These are phyloP conservation scores for Variabilichromis moorii DNA, from an alignment of 2,113 vertebrate species.

Conservation along the genomic window DNA sequence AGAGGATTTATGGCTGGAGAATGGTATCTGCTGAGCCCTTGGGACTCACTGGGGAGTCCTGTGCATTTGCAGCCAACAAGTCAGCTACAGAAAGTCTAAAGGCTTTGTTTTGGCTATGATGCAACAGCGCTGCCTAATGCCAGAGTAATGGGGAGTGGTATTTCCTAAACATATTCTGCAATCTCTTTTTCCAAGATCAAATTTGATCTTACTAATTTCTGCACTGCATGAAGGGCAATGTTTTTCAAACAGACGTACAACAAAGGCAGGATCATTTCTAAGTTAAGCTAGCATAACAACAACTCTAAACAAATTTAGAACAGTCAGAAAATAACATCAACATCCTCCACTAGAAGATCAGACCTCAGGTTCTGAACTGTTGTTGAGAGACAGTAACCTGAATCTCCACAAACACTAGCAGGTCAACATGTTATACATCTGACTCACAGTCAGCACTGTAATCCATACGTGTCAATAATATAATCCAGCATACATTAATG, in stretches of 20 bases:
- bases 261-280: neutral
- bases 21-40: conserved; percentile 45
- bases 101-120: conserved; percentile 5
- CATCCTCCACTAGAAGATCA: neutral
- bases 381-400: neutral
- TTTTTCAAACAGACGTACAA: neutral
- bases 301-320: neutral
- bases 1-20: conserved; percentile 70
- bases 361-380: neutral
- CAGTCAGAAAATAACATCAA: neutral
- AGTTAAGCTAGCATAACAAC: neutral
- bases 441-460: neutral
- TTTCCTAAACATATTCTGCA: neutral
- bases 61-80: conserved; percentile 20
- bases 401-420: neutral
- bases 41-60: conserved; percentile 23
- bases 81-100: neutral
- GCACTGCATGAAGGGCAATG: neutral
- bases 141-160: neutral
- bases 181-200: neutral
- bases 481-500: neutral
- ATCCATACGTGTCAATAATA: conserved; percentile 1
- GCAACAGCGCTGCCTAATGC: neutral
- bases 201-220: neutral
- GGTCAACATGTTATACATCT: conserved; percentile 6